Base-by-base conservation (phyloP, 2,888 invertebrate species). In the Parnassius mnemosyne region DNA sequence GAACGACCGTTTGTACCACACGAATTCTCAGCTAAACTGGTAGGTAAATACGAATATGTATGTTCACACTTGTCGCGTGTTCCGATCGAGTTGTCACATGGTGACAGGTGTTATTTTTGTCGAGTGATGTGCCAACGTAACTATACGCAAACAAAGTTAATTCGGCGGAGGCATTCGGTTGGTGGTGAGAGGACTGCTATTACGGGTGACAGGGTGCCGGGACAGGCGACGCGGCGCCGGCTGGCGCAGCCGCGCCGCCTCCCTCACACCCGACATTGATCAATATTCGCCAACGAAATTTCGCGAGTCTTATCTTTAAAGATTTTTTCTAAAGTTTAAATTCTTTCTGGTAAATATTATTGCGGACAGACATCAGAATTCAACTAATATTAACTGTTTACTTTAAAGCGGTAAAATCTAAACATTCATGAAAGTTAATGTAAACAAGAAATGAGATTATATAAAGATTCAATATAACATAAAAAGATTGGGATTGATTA, bases 91-190 rank as follows among this genome's bases (percentile, higher is more conserved):
- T 61, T 60, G 47, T 54, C 52, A 46, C 16, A 10, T 25, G 53
- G 63, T 62, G 71, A 65, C 68, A 65, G 71, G 77, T 75, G 81
- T 84, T 85, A 81, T 78, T 79, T 79, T 77, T 76, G 78, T 76
- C 74, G 69, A 72, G 74, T 69, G 74, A 70, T 70, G 74, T 73
- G 65, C 66, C 63, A 64, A 65, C 73, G 77, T 81, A 80, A 83
- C 83, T 80, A 81, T 81, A 74, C 76, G 78, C 77, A 85, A 88
- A 89, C 85, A 79, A 89, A 85, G 85, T 84, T 81, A 88, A 89
- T 89, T 83, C 75, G 74, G 75, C 71, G 74, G 73, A 78, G 49
- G 13, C 49, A 78, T 74, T 34, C 34, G 34, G 76, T 78, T 49
- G 80, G 74, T 77, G 74, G 65, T 67, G 70, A 65, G 66, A 67